Evolutionary conservation across 2,113 vertebrate genomes (phyloP).

Genomic region (Myiagra hebetior): DNA sequence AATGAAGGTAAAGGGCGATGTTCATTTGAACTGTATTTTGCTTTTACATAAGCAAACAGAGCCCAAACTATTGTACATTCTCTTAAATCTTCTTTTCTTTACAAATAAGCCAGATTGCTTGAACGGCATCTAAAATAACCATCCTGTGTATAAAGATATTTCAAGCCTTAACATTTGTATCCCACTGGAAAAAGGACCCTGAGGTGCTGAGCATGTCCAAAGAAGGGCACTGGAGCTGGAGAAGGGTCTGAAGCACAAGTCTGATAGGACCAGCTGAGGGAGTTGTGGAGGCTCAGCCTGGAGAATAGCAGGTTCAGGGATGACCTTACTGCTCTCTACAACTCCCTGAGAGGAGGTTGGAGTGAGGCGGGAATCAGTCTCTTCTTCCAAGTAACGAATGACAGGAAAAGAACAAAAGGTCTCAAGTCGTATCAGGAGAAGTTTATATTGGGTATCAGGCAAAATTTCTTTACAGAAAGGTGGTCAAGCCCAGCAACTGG

Average conservation of each 20-base stretch:
- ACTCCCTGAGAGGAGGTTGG: neutral
- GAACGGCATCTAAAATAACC: neutral
- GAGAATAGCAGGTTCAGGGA: accelerated
- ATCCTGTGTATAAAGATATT: neutral
- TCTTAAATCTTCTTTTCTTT: neutral
- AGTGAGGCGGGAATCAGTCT: accelerated
- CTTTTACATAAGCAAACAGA: neutral
- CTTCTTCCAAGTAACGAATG: neutral
- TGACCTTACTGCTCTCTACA: accelerated
- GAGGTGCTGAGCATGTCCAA: accelerated
- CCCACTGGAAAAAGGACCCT: neutral
- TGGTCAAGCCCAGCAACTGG: neutral
- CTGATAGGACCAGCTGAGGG: neutral
- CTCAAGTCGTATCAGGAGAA: accelerated
- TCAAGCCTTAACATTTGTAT: neutral
- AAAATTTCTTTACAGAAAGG: neutral
- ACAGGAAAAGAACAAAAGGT: neutral
- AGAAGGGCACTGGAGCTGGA: neutral
- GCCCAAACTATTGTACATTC: neutral
- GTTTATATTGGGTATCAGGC: neutral
- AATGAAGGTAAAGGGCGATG: accelerated
- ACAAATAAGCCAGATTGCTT: neutral
- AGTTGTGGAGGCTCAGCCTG: neutral
- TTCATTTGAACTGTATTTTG: neutral
- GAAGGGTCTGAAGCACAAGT: neutral